Evolutionary conservation across 1,140 invertebrate species (phyloP).

Genomic region (Sitodiplosis mosellana): DNA sequence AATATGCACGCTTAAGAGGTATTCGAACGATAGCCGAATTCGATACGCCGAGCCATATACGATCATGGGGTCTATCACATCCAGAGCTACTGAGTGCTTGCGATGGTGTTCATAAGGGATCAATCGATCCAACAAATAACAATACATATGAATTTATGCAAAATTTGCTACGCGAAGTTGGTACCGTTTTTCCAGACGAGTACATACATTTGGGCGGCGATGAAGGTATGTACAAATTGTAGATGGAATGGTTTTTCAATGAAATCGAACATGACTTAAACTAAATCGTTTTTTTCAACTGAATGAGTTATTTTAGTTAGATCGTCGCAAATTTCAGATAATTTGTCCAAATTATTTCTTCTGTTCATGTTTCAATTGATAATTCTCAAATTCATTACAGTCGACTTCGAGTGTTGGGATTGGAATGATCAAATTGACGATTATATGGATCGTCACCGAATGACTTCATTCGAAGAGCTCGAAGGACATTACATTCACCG

Average conservation of each 20-base stretch:
- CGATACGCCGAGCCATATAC: constrained; percentile 53
- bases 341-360: neutral
- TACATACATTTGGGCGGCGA: neutral
- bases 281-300: neutral
- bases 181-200: neutral
- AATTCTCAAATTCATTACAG: neutral
- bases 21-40: constrained; percentile 69
- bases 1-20: constrained; percentile 50
- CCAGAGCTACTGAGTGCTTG: neutral
- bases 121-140: constrained; percentile 4
- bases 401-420: too few relatives aligned
- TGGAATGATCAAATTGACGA: too few relatives aligned
- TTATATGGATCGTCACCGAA: too few relatives aligned
- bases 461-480: too few relatives aligned
- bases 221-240: neutral
- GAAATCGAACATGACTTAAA: neutral
- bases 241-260: too few relatives aligned
- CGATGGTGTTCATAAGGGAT: constrained; percentile 7
- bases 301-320: neutral
- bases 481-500: too few relatives aligned
- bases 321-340: neutral
- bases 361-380: neutral
- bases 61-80: neutral
- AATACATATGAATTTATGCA: constrained; percentile 3
- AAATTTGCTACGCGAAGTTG: neutral